Evolutionary conservation across 1,140 invertebrate genomes (phyloP).

Genomic region (Aphelinus certus): DNA sequence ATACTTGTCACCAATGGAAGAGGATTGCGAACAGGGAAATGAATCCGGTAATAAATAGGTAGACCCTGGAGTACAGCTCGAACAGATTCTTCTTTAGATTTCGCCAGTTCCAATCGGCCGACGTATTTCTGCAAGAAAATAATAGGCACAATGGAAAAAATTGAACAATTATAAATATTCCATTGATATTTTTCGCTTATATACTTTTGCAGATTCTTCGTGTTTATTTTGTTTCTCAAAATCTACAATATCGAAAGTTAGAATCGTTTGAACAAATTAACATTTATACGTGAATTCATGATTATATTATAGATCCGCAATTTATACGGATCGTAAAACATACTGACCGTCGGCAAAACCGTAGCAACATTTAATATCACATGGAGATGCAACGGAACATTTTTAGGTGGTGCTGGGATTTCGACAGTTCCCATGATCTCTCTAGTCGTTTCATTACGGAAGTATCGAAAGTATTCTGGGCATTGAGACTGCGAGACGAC

Average conservation of each 20-base stretch:
- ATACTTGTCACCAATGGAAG: conserved; percentile 54
- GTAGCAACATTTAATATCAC: conserved; percentile 50
- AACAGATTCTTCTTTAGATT: conserved; percentile 49
- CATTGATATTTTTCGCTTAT: too few relatives aligned
- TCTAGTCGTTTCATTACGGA: conserved; percentile 49
- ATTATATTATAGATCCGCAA: too few relatives aligned
- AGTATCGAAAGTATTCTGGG: conserved; percentile 61
- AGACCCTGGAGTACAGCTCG: conserved; percentile 43
- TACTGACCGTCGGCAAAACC: conserved; percentile 50
- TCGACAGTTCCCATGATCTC: conserved; percentile 55
- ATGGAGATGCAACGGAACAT: conserved; percentile 47
- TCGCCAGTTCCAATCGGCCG: conserved; percentile 53
- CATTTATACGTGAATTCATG: too few relatives aligned
- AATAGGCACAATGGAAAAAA: neutral
- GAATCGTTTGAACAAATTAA: too few relatives aligned
- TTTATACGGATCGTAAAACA: neutral
- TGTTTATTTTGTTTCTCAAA: neutral
- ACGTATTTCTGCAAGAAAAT: conserved; percentile 53
- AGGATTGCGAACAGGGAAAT: conserved; percentile 56
- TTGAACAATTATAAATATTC: neutral
- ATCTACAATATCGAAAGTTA: too few relatives aligned
- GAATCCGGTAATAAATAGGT: conserved; percentile 52
- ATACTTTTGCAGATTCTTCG: too few relatives aligned
- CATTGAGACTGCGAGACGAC: conserved; percentile 53
- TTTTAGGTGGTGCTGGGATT: conserved; percentile 49